These are phyloP conservation scores for Goniozus legneri DNA, from an alignment of 1,140 invertebrate species.

Conservation along the genomic window DNA sequence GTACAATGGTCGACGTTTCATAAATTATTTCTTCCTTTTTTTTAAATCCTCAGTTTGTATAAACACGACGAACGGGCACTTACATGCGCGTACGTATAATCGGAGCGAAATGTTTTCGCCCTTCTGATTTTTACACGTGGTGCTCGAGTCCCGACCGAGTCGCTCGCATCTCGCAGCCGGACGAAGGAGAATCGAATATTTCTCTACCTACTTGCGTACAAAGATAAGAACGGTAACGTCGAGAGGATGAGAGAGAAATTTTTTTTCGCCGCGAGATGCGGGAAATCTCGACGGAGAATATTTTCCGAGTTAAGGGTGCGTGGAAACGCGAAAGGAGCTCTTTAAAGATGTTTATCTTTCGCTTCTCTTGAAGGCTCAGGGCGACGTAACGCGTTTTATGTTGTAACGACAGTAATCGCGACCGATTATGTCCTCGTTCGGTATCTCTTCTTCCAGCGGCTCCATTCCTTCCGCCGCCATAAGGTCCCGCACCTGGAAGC, in stretches of 20 bases:
- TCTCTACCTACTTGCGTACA: conserved; percentile 23
- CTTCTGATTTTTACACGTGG: no score
- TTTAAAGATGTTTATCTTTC: background rate
- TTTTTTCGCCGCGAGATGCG: background rate
- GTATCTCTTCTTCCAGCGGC: conserved; percentile 47
- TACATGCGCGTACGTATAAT: no score
- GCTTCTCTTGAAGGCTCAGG: conserved; percentile 17
- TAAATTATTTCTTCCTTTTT: no score
- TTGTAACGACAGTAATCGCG: conserved; percentile 50
- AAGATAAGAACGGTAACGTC: conserved; percentile 10
- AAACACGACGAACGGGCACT: no score
- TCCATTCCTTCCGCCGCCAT: conserved; percentile 48
- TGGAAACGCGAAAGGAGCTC: no score
- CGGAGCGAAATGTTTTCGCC: no score
- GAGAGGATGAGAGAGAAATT: no score
- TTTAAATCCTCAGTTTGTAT: no score
- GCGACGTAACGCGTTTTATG: conserved; percentile 35
- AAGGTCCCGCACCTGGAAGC: conserved; percentile 43
- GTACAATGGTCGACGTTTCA: no score
- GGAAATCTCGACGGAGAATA: background rate
- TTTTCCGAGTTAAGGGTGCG: no score
- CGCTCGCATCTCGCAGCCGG: conserved; percentile 1
- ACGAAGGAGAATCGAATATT: conserved; percentile 23
- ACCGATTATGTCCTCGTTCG: conserved; percentile 46
- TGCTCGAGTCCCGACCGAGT: conserved; percentile 3